Evolutionary conservation across 1,140 invertebrate species (phyloP), one percentile per base, ranked within the genome.

Genomic region (Cydia fagiglandana): DNA sequence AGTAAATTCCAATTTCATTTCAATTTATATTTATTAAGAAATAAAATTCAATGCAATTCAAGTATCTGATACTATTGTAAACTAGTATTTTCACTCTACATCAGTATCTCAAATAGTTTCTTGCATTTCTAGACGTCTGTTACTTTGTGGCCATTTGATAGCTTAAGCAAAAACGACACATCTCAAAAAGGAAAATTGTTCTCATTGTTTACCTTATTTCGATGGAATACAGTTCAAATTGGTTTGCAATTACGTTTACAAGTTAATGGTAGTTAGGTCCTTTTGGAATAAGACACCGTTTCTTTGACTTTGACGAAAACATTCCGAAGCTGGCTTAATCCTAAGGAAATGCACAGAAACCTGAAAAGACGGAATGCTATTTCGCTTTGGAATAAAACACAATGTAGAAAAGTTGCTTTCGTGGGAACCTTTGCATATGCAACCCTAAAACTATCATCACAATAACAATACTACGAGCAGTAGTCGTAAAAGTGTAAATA

Each of bases 221-320:
- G 12, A n/a, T 15, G 15, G 13, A 50, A n/a, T 50, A 50, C 2
- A n/a, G 47, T n/a, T 50, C 13, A 50, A 50, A 15, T 15, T 4
- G 47, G 15, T 50, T 50, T 50, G 47, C 7, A 15, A 50, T 15
- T 50, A 50, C 15, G 4, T 45, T 9, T 4, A 10, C 7, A 10
- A 15, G 47, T 4, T 50, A n/a, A n/a, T 50, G 47, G 47, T n/a
- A n/a, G 47, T 50, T 50, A 50, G 47, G 13, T 50, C 47, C 15
- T n/a, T 50, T 50, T 50, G 13, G 47, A n/a, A 15, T 15, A 50
- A 13, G 47, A 15, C n/a, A 9, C 24, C 24, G 24, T 24, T 24
- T 24, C 47, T 50, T 50, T 50, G 47, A 50, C 47, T 50, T 50
- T 50, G 47, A 50, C 47, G 47, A 50, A 50, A 50, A 50, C 47